These are phyloP conservation scores for Distichodus sexfasciatus DNA, from an alignment of 2,797 vertebrate genomes.

Conservation along the genomic window DNA sequence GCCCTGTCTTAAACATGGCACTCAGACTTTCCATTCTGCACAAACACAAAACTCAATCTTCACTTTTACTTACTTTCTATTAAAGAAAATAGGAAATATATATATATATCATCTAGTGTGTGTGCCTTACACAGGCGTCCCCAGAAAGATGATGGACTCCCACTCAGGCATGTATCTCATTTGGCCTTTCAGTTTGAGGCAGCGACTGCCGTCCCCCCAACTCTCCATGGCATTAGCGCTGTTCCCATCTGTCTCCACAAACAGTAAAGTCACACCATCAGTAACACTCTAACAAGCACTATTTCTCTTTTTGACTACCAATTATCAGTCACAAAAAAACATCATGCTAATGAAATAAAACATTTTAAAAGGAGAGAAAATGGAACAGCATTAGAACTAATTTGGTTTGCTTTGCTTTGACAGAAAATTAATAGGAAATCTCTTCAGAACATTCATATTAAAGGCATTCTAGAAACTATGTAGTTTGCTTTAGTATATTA, in stretches of 20 bases:
- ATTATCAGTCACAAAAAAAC: background rate
- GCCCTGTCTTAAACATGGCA: slow-evolving; percentile 74
- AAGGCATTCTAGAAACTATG: too few relatives aligned
- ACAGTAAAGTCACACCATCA: slow-evolving; percentile 9
- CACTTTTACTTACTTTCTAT: too few relatives aligned
- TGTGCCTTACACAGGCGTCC: slow-evolving; percentile 69
- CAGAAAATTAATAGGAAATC: too few relatives aligned
- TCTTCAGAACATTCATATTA: too few relatives aligned
- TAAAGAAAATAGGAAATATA: too few relatives aligned
- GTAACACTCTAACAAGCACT: too few relatives aligned
- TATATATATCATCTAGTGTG: slow-evolving; percentile 9
- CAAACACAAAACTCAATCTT: slow-evolving; percentile 29
- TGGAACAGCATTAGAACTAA: background rate
- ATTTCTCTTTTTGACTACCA: too few relatives aligned
- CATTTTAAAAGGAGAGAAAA: too few relatives aligned
- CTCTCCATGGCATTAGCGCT: slow-evolving; percentile 73
- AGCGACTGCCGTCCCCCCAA: slow-evolving; percentile 72
- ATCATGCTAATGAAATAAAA: slow-evolving; percentile 10
- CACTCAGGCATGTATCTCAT: slow-evolving; percentile 80
- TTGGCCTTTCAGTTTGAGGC: slow-evolving; percentile 74
- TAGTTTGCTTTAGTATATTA: too few relatives aligned
- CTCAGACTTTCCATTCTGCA: slow-evolving; percentile 78
- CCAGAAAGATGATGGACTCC: slow-evolving; percentile 79
- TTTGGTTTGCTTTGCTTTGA: too few relatives aligned
- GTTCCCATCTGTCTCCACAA: slow-evolving; percentile 71